Conservation (phyloP, 2,797 vertebrate species). For the Anisognathus igniventris region DNA sequence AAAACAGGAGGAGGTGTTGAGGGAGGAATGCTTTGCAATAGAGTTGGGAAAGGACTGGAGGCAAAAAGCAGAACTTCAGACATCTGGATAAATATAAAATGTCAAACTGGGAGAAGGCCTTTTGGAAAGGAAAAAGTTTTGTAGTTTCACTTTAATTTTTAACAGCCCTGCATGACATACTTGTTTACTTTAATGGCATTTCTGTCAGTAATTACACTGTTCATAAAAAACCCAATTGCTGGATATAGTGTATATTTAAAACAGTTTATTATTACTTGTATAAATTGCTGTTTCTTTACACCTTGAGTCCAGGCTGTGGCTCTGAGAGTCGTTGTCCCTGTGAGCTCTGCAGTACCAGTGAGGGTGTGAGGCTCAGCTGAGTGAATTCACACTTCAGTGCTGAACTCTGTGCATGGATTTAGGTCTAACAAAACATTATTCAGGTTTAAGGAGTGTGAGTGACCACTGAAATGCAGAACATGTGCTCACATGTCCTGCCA, state of each 20-base stretch:
- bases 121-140: neutral
- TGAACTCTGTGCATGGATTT: neutral
- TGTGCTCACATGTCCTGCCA: neutral
- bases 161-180: rapidly evolving
- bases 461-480: neutral
- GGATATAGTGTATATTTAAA: neutral
- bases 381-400: neutral
- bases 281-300: neutral
- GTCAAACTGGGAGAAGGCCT: neutral
- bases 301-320: neutral
- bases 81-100: neutral
- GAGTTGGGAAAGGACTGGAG: neutral
- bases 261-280: neutral
- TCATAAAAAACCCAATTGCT: neutral
- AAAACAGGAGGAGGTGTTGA: neutral
- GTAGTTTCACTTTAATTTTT: neutral
- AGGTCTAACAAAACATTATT: neutral
- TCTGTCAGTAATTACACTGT: neutral
- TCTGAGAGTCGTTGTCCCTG: neutral
- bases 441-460: neutral
- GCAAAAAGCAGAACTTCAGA: neutral
- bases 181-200: neutral
- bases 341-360: rapidly evolving
- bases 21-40: neutral
- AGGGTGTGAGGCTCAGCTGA: neutral